phyloP scores from a whole-genome alignment of 2,113 vertebrate genomes.

The Zapus hudsonius region DNA sequence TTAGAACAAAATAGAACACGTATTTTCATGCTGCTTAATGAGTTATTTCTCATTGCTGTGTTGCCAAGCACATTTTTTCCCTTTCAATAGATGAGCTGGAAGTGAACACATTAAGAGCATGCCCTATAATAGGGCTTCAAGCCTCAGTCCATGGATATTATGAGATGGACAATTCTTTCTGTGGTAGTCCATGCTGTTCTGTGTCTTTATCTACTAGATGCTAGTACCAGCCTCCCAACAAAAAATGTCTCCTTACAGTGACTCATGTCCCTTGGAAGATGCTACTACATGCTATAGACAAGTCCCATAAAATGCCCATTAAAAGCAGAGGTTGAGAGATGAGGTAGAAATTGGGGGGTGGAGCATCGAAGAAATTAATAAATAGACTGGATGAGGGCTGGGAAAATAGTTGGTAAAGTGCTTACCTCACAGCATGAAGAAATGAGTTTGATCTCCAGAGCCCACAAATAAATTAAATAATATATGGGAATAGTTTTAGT shows the following conservation, averaged over 20 bases:
- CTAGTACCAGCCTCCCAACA: background rate
- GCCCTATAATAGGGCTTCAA: background rate
- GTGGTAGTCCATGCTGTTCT: background rate
- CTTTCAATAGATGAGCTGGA: slow-evolving; percentile 13
- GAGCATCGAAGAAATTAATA: background rate
- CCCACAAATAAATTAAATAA: too few relatives aligned
- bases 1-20: slow-evolving; percentile 28
- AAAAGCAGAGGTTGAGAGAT: background rate
- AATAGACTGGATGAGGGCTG: background rate
- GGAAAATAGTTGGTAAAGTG: too few relatives aligned
- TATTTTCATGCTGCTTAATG: slow-evolving; percentile 45
- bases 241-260: background rate
- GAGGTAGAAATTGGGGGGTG: background rate
- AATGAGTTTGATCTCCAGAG: too few relatives aligned
- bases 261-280: background rate
- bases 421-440: too few relatives aligned
- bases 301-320: background rate
- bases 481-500: too few relatives aligned
- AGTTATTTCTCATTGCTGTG: slow-evolving; percentile 41
- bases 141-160: background rate
- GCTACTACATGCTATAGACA: background rate
- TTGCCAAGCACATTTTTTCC: slow-evolving; percentile 14
- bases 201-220: background rate
- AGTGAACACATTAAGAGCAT: slow-evolving; percentile 8
- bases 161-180: background rate